Percentiles rank a stretch among this genome's conserved stretches.
Evolutionary conservation across 2,888 invertebrate genomes (phyloP).

Genomic region (Cheilosia pagana): DNA sequence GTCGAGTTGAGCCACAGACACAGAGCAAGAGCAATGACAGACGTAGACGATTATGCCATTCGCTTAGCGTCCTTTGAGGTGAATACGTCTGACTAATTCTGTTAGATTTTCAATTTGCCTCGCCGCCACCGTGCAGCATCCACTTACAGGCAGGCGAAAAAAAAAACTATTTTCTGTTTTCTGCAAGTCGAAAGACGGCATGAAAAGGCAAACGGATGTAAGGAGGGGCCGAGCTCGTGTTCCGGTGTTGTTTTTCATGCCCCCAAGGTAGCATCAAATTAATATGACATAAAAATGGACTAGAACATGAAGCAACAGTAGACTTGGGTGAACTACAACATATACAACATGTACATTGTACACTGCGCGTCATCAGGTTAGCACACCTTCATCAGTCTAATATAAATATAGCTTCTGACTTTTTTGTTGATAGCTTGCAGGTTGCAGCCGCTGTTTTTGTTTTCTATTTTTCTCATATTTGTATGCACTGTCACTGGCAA

Average conservation of each 20-base stretch:
- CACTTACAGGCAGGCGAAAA: neutral
- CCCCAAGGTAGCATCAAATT: conserved; percentile 52
- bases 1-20: too few relatives aligned
- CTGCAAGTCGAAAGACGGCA: neutral
- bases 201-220: neutral
- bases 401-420: too few relatives aligned
- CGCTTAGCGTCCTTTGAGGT: conserved; percentile 45
- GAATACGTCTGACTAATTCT: conserved; percentile 51
- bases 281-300: conserved; percentile 57
- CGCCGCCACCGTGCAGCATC: neutral
- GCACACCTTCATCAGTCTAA: too few relatives aligned
- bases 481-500: too few relatives aligned
- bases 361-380: too few relatives aligned
- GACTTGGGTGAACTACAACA: neutral
- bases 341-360: too few relatives aligned
- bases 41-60: conserved; percentile 23
- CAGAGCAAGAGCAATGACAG: conserved; percentile 5
- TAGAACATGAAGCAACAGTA: conserved; percentile 11
- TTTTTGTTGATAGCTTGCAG: too few relatives aligned
- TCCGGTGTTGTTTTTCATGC: conserved; percentile 25
- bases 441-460: too few relatives aligned
- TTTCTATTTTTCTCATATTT: too few relatives aligned
- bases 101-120: conserved; percentile 43
- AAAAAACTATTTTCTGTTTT: neutral
- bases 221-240: conserved; percentile 34